Evolutionary conservation across 2,797 vertebrate species (phyloP), one percentile per base, ranked within the genome.

Genomic region (Myiothlypis coronata): DNA sequence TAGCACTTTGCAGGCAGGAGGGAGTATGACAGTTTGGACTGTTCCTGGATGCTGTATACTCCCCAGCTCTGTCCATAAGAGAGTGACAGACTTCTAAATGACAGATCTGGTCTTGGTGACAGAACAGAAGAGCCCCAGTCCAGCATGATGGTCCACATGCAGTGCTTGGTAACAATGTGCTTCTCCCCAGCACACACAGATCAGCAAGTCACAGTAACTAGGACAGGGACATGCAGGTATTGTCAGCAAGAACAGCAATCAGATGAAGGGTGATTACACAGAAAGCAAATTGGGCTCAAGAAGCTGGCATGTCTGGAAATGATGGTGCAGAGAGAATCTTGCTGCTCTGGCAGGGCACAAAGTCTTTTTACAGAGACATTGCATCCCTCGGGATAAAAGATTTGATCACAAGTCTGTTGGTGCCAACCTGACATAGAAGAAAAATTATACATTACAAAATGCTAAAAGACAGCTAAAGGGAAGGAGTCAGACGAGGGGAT

Each of bases 361-460:
- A 92, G 90, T 79, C 83, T 88, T 94, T 93, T 87, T n/a, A 79
- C 85, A 90, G 83, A 94, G 77, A 84, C 83, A 82, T 65, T 95
- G 55, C 74, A 93, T 90, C 88, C 93, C 92, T 94, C 63, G 1
- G 95, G 94, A 87, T 65, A 95, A 95, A 95, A 82, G 93, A 89
- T 87, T 89, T 89, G 93, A 93, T 96, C 81, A 4, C 93, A 87
- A 83, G 60, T 94, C 83, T 50, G 49, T 69, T 87, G 86, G 63
- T 95, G 94, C 83, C 92, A 95, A 77, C 86, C 89, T 95, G 94
- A 96, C 93, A 94, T 2, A 64, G 92, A 82, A 93, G 86, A 90
- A 89, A 96, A 96, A 92, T 91, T 88, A 88, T 83, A 92, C 87
- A 95, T 94, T 94, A 86, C 76, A 94, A 90, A 96, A 95, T 96